These are phyloP conservation scores for Xestia rhomboidea DNA, from an alignment of 2,888 invertebrate species.

Conservation along the genomic window DNA sequence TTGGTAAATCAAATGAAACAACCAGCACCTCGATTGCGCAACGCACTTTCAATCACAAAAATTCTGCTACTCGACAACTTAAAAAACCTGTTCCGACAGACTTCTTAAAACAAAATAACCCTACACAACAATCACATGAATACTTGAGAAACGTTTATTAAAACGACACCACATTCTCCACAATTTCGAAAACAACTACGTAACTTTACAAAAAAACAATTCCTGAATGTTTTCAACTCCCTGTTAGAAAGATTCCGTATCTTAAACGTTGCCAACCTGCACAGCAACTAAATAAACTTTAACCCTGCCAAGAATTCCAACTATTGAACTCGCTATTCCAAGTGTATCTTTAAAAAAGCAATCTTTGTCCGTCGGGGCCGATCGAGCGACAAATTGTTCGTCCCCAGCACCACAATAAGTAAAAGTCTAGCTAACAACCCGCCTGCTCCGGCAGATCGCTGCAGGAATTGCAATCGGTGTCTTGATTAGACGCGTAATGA, in stretches of 20 bases:
- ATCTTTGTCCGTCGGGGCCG: conserved; percentile 54
- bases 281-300: conserved; percentile 40
- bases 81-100: neutral
- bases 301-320: conserved; percentile 43
- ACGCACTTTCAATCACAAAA: neutral
- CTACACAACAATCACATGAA: neutral
- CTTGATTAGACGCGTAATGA: conserved; percentile 68
- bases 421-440: conserved; percentile 67
- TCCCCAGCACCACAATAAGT: conserved; percentile 64
- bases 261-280: conserved; percentile 25
- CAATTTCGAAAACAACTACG: neutral
- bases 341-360: conserved; percentile 62
- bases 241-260: conserved; percentile 24
- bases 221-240: neutral
- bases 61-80: neutral
- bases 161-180: neutral
- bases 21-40: neutral
- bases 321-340: conserved; percentile 34
- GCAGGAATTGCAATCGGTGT: conserved; percentile 68
- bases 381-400: conserved; percentile 67
- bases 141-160: neutral
- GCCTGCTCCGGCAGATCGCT: conserved; percentile 56
- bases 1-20: neutral
- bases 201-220: neutral
- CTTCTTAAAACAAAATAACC: neutral